Percentiles rank a stretch among this genome's conserved stretches.
Evolutionary conservation across 1,140 invertebrate genomes (phyloP).

Genomic region (Pteromalus puparum): DNA sequence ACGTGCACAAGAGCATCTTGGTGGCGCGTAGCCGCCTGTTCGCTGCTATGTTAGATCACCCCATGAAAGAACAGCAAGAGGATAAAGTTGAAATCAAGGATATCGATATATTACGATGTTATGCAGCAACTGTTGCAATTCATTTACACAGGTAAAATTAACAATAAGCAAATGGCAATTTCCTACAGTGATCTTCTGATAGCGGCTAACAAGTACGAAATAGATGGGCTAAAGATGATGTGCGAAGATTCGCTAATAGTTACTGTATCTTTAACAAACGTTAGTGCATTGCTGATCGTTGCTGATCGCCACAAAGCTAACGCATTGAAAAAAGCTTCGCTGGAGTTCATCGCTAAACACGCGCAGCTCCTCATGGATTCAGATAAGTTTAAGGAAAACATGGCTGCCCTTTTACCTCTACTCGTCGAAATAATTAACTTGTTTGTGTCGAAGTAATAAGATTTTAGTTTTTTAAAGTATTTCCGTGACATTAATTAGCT

Average conservation of each 20-base stretch:
- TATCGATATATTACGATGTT: background rate
- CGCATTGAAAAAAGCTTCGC: too few species aligned
- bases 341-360: too few species aligned
- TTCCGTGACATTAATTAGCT: too few species aligned
- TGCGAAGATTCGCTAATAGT: background rate
- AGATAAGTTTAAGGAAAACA: too few species aligned
- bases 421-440: too few species aligned
- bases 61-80: background rate
- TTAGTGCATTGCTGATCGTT: too few species aligned
- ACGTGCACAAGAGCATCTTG: background rate
- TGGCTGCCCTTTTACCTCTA: too few species aligned
- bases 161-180: background rate
- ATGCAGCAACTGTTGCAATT: background rate
- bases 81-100: background rate
- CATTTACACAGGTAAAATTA: background rate
- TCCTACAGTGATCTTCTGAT: background rate
- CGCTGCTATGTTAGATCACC: background rate
- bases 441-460: too few species aligned
- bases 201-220: background rate
- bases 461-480: too few species aligned
- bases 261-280: too few species aligned
- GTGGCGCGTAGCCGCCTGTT: background rate
- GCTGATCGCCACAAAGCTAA: too few species aligned
- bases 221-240: background rate
- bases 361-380: too few species aligned